Evolutionary conservation across 2,797 vertebrate species (phyloP), one percentile per base, ranked within the genome.

Genomic region (Avahi laniger): DNA sequence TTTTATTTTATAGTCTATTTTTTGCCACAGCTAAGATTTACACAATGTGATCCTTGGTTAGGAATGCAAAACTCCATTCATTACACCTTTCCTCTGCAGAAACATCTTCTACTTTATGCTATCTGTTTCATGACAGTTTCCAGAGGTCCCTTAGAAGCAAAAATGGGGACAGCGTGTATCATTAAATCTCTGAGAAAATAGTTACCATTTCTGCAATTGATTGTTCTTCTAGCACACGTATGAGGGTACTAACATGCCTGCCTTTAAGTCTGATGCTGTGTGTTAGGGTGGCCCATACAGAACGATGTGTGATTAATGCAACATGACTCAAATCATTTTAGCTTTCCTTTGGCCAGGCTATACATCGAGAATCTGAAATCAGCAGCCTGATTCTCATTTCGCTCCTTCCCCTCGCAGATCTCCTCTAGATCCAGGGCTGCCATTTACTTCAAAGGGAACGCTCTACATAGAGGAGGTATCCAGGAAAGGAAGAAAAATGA

Each of bases 401-500:
- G 22, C 57, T 22, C 24, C 76, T 94, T 95, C 63, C 61, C 43
- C 33, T 38, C 10, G 4, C 59, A 75, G 84, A 61, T 48, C 57
- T 87, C 43, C 57, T 89, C 35, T 38, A 70, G 63, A 52, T 63
- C 17, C 48, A 59, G 41, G 59, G 41, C 17, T 33, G 24, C 95
- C 88, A 28, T 59, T 87, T 63, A 94, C 70, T 89, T 94, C 96
- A 78, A 97, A 96, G 90, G 50, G 33, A 94, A 73, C 11, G n/a
- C 15, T 90, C 38, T 54, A 35, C 3, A 0, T n/a, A 61, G 65
- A 76, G 26, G 33, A 89, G 59, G 72, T 52, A 94, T 52, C 35
- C 63, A 80, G 89, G 84, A 86, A 95, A 92, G 61, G 57, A 90
- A 92, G 96, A 67, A 96, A 97, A 95, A 85, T 22, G 43, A 93